Conservation (phyloP, 1,140 invertebrate species). For the Stegodyphus mimosarum region DNA sequence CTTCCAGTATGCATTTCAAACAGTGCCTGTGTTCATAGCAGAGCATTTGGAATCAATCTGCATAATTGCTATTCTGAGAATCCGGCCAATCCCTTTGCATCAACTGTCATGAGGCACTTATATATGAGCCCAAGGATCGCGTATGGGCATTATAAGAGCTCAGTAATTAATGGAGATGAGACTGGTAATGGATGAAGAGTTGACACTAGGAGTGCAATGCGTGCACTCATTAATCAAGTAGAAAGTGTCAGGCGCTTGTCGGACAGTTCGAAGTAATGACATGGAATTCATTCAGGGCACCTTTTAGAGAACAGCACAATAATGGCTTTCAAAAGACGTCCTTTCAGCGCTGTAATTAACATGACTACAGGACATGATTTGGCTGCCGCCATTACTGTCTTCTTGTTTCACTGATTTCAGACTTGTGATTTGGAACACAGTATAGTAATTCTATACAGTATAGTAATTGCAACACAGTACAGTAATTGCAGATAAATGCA, state of each 20-base stretch:
- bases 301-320: constrained; percentile 18
- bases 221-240: constrained; percentile 40
- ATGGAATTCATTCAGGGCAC: constrained; percentile 41
- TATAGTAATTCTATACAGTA: too few relatives aligned
- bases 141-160: constrained; percentile 27
- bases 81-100: constrained; percentile 14
- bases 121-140: neutral
- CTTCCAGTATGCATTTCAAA: too few relatives aligned
- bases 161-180: constrained; percentile 51
- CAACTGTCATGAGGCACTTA: too few relatives aligned
- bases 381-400: constrained; percentile 9
- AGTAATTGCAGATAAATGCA: too few relatives aligned
- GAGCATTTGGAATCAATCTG: constrained; percentile 36
- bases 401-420: too few relatives aligned
- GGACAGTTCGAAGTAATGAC: constrained; percentile 43
- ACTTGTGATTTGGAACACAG: too few relatives aligned
- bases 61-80: constrained; percentile 29
- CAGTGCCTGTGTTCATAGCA: neutral
- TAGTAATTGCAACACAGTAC: too few relatives aligned
- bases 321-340: constrained; percentile 22
- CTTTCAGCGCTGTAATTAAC: constrained; percentile 28
- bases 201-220: constrained; percentile 17
- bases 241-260: constrained; percentile 46
- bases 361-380: constrained; percentile 34
- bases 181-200: constrained; percentile 35